phyloP scores from a whole-genome alignment of 2,888 invertebrate species.

The Hypomecis punctinalis region DNA sequence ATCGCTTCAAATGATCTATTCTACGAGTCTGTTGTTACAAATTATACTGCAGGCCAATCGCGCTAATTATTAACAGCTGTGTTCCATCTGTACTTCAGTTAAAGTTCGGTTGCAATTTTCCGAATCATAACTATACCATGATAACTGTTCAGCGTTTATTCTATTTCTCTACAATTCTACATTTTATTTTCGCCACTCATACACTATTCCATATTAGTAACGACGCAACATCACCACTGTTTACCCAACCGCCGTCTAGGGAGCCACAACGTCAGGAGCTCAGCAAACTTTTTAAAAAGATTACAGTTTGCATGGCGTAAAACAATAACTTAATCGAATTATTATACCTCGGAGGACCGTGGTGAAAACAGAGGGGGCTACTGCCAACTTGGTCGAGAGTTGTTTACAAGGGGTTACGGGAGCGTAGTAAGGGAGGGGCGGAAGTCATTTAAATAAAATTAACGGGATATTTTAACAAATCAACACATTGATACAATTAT shows the following conservation, averaged over 20 bases:
- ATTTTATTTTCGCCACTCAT: no score
- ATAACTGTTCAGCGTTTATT: no score
- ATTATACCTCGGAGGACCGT: conserved; percentile 44
- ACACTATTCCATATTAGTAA: conserved; percentile 2
- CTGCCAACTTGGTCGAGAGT: conserved; percentile 22
- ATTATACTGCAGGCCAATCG: no score
- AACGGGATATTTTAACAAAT: no score
- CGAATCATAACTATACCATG: no score
- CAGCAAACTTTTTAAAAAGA: conserved; percentile 37
- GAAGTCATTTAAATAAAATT: neutral
- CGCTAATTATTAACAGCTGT: no score
- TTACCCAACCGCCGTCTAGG: conserved; percentile 15
- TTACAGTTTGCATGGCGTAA: conserved; percentile 45
- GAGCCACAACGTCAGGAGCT: conserved; percentile 21
- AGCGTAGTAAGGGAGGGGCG: conserved; percentile 16
- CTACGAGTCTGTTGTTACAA: no score
- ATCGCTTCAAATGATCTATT: no score
- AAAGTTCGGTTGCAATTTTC: no score
- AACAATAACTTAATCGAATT: conserved; percentile 63
- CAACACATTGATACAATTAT: no score
- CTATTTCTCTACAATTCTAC: no score
- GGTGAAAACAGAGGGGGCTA: conserved; percentile 50
- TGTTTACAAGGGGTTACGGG: conserved; percentile 30
- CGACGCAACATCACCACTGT: neutral
- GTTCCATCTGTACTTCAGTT: no score